A percentile compares a stretch with the other conserved stretches of the same genome.
Conservation (phyloP, 2,888 invertebrate species). For the Litoditis marina region DNA sequence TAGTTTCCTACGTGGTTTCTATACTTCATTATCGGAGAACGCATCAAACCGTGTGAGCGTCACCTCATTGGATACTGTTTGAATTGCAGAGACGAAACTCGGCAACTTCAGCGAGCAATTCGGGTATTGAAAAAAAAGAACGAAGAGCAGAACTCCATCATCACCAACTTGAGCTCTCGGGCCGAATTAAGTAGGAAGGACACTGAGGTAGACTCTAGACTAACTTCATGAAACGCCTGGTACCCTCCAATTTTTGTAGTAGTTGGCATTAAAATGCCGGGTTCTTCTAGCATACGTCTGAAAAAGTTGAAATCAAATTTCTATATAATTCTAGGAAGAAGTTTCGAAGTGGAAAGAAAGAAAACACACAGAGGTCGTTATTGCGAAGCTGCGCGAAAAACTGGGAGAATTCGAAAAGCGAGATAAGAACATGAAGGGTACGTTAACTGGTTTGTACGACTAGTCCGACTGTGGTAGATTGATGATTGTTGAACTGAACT, state of each 20-base stretch:
- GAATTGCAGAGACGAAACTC: constrained; percentile 19
- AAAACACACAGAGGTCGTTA: constrained; percentile 4
- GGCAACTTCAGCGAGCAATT: constrained; percentile 23
- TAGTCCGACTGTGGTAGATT: too few relatives aligned
- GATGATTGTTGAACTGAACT: too few relatives aligned
- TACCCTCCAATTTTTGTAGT: too few relatives aligned
- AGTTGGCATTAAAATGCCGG: too few relatives aligned
- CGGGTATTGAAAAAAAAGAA: constrained; percentile 27
- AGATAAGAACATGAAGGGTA: neutral
- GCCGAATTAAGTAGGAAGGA: constrained; percentile 17
- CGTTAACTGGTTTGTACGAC: too few relatives aligned
- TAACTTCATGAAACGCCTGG: too few relatives aligned
- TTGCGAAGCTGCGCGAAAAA: neutral
- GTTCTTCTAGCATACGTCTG: too few relatives aligned
- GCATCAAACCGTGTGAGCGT: too few relatives aligned
- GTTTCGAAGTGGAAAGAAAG: constrained; percentile 11
- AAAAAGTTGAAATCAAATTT: constrained; percentile 3
- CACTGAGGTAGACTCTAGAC: constrained; percentile 18
- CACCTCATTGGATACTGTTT: too few relatives aligned
- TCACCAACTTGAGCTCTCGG: constrained; percentile 6
- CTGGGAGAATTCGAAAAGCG: constrained; percentile 8
- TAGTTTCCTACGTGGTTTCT: too few relatives aligned
- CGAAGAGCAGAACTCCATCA: constrained; percentile 13
- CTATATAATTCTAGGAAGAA: constrained; percentile 15
- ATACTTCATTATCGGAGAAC: too few relatives aligned